These are phyloP conservation scores for Zoanthus sociatus DNA, from an alignment of 92 coral and sea anemone species.

Conservation along the genomic window DNA sequence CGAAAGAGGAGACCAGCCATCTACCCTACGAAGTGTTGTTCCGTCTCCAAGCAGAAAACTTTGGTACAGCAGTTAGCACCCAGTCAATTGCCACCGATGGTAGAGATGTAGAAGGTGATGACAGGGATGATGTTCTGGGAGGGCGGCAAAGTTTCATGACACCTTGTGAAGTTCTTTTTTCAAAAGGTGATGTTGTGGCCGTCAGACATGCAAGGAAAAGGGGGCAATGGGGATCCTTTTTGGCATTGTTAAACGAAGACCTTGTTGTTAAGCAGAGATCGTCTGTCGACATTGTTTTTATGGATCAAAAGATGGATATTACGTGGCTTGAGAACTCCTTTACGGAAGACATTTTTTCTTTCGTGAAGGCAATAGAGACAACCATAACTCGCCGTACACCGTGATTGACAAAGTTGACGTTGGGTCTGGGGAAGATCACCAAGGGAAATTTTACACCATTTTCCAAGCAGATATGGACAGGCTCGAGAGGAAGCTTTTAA, in stretches of 20 bases:
- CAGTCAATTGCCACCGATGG: background rate
- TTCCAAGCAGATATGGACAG: too few relatives aligned
- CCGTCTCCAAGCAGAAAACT: constrained; percentile 6
- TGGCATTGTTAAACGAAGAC: background rate
- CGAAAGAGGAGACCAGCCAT: constrained; percentile 23
- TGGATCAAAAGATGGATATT: background rate
- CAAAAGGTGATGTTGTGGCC: background rate
- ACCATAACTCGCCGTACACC: too few relatives aligned
- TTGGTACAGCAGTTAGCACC: too few relatives aligned
- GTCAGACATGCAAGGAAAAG: background rate
- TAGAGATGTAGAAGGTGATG: background rate
- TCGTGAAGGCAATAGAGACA: too few relatives aligned
- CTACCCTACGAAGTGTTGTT: constrained; percentile 14
- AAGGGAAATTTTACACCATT: too few relatives aligned
- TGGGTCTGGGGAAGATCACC: too few relatives aligned
- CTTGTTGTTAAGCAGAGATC: background rate
- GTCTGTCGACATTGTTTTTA: background rate
- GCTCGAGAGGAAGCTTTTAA: too few relatives aligned
- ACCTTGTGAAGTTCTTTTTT: background rate
- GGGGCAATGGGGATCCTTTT: background rate
- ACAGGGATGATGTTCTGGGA: too few relatives aligned
- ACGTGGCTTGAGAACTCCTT: background rate
- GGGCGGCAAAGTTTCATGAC: too few relatives aligned
- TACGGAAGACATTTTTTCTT: background rate
- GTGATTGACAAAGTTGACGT: too few relatives aligned